Evolutionary conservation across 2,797 vertebrate species (phyloP).

Genomic region (Megaceryle alcyon): DNA sequence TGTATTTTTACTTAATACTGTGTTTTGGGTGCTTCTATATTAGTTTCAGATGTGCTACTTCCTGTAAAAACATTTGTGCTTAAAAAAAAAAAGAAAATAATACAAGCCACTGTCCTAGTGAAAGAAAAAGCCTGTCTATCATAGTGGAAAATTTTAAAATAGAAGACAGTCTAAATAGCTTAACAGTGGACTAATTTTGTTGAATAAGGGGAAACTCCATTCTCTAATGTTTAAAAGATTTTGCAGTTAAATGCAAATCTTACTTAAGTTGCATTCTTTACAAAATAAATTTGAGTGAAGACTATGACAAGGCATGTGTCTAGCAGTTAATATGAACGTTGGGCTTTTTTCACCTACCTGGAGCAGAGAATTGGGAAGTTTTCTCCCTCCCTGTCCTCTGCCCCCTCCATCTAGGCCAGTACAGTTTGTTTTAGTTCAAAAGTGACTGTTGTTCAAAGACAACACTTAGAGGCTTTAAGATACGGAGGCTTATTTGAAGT

Average conservation of each 20-base stretch:
- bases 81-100: not conserved
- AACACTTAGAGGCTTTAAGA: fast-evolving
- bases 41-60: conserved; percentile 60
- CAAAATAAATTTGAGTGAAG: not conserved
- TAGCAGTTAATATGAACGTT: not conserved
- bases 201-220: not conserved
- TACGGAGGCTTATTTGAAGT: not conserved
- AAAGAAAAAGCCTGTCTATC: not conserved
- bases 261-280: not conserved
- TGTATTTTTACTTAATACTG: conserved; percentile 38
- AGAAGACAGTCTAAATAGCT: not conserved
- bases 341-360: not conserved
- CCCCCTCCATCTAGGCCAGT: not conserved
- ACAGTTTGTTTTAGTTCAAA: not conserved
- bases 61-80: conserved; percentile 21
- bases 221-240: not conserved
- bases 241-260: not conserved
- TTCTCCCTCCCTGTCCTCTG: not conserved
- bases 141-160: conserved; percentile 37
- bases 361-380: not conserved
- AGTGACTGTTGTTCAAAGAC: not conserved
- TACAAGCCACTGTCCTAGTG: not conserved
- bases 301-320: not conserved
- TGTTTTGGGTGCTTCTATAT: conserved; percentile 24
- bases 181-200: not conserved